Evolutionary conservation across 2,113 vertebrate species (phyloP).

Genomic region (Thermophis baileyi): DNA sequence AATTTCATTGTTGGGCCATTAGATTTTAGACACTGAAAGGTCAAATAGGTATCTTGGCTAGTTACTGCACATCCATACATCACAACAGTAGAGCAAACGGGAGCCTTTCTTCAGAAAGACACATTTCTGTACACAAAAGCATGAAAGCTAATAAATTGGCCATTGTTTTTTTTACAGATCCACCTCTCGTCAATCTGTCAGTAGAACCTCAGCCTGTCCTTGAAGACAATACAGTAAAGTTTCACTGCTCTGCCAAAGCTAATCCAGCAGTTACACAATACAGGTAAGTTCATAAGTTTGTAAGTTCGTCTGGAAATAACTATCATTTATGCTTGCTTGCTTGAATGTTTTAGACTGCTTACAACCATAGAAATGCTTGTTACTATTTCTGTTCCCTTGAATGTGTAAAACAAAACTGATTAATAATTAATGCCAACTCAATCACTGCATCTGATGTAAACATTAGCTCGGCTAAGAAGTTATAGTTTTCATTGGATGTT

Average conservation of each 20-base stretch:
- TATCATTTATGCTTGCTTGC: rapidly evolving
- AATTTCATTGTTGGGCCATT: background rate
- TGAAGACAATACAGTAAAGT: constrained; percentile 91
- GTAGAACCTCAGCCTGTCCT: constrained; percentile 93
- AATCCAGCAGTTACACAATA: constrained; percentile 94
- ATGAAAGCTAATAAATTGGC: background rate
- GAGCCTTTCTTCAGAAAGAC: background rate
- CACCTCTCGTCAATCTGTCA: constrained; percentile 91
- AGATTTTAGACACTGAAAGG: background rate
- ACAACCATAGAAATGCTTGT: rapidly evolving
- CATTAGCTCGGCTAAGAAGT: background rate
- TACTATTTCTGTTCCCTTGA: background rate
- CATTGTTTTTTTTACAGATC: constrained; percentile 73
- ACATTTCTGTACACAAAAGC: rapidly evolving
- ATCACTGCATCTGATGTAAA: background rate
- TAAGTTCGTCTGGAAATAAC: background rate
- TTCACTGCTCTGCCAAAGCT: constrained; percentile 95
- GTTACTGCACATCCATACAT: background rate
- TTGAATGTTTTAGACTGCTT: rapidly evolving
- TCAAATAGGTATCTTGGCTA: background rate
- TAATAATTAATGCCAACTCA: background rate
- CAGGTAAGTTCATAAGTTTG: constrained; percentile 76
- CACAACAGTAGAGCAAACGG: background rate
- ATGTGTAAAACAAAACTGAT: rapidly evolving
- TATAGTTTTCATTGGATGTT: background rate